Percentiles rank a stretch among this genome's conserved stretches.
Evolutionary conservation across 2,797 vertebrate species (phyloP).

Genomic region (Sarcoramphus papa): DNA sequence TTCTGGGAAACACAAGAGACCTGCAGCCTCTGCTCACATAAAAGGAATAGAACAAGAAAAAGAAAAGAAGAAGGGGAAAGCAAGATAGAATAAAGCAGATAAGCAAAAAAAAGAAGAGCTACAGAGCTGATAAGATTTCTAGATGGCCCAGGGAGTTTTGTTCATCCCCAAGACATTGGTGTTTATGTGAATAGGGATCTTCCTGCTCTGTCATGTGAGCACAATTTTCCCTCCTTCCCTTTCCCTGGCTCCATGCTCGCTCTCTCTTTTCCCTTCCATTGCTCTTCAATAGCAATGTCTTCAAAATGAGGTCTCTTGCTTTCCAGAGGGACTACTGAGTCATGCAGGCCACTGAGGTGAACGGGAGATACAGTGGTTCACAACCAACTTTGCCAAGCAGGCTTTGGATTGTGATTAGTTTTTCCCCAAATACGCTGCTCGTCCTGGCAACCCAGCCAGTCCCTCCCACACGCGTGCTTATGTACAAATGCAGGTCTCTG

Average conservation of each 20-base stretch:
- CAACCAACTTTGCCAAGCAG: background rate
- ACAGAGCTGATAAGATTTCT: background rate
- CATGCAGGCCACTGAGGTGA: background rate
- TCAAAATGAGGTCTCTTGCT: background rate
- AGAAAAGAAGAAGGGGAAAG: background rate
- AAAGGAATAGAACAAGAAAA: background rate
- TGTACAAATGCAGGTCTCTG: background rate
- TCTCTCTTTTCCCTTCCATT: background rate
- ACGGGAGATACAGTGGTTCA: background rate
- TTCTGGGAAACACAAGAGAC: conserved; percentile 6
- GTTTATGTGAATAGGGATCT: background rate
- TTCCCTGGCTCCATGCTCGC: background rate
- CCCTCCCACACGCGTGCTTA: background rate
- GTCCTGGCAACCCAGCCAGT: background rate
- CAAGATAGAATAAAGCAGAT: background rate
- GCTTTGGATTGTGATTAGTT: background rate
- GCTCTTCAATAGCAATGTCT: background rate
- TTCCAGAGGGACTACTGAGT: background rate
- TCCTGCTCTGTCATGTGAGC: background rate
- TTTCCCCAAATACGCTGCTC: background rate
- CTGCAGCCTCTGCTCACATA: background rate
- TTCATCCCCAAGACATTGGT: background rate
- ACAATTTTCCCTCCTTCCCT: background rate
- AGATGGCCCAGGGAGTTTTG: background rate
- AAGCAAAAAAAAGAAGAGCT: background rate